These are phyloP conservation scores for Daboia siamensis DNA, from an alignment of 2,113 vertebrate genomes.

Conservation along the genomic window DNA sequence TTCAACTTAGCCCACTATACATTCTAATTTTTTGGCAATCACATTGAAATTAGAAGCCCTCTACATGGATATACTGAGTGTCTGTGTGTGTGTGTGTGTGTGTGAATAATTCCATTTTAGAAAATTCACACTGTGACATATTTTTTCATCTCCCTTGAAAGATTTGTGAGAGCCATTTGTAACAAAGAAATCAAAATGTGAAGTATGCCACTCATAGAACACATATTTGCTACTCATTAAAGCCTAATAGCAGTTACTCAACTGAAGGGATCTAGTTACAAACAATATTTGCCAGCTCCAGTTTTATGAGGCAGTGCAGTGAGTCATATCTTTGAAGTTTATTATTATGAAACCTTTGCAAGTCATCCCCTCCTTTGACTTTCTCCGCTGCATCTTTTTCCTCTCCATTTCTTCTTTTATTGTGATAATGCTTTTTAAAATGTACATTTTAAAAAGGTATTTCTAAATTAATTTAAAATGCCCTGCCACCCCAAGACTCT, in stretches of 20 bases:
- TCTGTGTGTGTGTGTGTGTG: neutral
- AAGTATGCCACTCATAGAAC: neutral
- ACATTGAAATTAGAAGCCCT: neutral
- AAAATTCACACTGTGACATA: neutral
- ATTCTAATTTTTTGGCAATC: neutral
- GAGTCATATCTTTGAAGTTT: slow-evolving; percentile 3
- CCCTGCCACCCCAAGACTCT: slow-evolving; percentile 7
- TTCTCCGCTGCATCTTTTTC: slow-evolving; percentile 20
- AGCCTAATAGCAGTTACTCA: neutral
- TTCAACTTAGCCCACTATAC: neutral
- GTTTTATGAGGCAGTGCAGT: neutral
- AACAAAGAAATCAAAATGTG: neutral
- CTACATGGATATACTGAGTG: neutral
- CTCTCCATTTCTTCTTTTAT: slow-evolving; percentile 35
- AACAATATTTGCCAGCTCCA: neutral
- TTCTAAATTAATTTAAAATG: slow-evolving; percentile 58
- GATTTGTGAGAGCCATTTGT: neutral
- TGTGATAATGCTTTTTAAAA: slow-evolving; percentile 17
- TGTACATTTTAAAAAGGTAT: slow-evolving; percentile 39
- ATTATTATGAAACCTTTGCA: neutral
- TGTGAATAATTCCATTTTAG: neutral
- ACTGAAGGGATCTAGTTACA: neutral
- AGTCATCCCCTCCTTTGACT: slow-evolving; percentile 3
- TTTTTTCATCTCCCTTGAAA: neutral
- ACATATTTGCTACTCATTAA: neutral